A percentile compares a stretch with the other conserved stretches of the same genome.
phyloP scores from a whole-genome alignment of 2,797 vertebrate species.

The Bucorvus abyssinicus region DNA sequence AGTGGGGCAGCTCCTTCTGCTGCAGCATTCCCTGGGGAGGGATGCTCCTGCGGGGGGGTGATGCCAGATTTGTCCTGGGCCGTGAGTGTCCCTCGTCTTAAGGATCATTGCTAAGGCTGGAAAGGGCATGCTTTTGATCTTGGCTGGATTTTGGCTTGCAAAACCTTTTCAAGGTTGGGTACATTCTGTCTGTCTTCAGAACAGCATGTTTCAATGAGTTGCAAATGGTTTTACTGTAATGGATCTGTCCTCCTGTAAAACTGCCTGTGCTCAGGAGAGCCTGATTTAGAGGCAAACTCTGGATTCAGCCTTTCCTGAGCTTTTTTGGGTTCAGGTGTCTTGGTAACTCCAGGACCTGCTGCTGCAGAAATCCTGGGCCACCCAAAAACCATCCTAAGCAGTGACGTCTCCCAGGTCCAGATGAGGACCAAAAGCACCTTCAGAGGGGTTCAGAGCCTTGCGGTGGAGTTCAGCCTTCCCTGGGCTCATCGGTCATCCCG shows the following conservation, averaged over 20 bases:
- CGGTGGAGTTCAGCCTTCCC: not conserved
- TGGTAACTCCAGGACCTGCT: not conserved
- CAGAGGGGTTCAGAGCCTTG: not conserved
- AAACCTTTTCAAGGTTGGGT: not conserved
- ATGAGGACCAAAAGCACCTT: not conserved
- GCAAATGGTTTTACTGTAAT: not conserved
- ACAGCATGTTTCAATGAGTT: not conserved
- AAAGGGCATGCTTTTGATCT: not conserved
- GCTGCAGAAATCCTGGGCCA: not conserved
- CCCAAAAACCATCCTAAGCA: not conserved
- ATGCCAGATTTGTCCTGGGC: not conserved
- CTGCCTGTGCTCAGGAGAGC: not conserved
- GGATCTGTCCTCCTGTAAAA: not conserved
- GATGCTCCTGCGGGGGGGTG: not conserved
- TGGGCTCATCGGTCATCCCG: not conserved
- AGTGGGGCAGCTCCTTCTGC: not conserved
- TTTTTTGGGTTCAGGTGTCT: not conserved
- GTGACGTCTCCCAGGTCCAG: not conserved
- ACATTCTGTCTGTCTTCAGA: not conserved
- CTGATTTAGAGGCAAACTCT: not conserved
- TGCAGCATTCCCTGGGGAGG: not conserved
- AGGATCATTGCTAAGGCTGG: not conserved
- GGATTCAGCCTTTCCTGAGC: not conserved
- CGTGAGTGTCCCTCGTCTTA: not conserved
- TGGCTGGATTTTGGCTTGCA: not conserved